These are phyloP conservation scores for Himalopsyche phryganea DNA, from an alignment of 1,140 invertebrate genomes.

Conservation along the genomic window DNA sequence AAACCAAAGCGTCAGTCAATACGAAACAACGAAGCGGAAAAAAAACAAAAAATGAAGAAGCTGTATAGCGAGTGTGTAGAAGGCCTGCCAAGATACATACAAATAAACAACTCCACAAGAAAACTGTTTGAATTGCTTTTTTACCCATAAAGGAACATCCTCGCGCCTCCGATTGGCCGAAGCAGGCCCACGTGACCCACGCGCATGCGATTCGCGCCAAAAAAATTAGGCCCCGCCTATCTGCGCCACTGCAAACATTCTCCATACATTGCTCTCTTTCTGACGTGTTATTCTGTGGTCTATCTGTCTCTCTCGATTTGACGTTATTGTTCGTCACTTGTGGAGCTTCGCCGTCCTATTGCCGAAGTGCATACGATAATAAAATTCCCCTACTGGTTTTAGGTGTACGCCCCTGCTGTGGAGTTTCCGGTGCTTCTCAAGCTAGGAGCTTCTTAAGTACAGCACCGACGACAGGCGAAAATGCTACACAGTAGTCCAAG, in stretches of 20 bases:
- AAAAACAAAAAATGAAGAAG: conserved; percentile 9
- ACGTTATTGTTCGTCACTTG: conserved; percentile 9
- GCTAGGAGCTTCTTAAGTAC: too few relatives aligned
- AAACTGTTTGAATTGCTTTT: conserved; percentile 12
- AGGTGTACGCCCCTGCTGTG: conserved; percentile 8
- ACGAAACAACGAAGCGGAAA: neutral
- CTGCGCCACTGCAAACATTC: conserved; percentile 5
- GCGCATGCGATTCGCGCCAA: conserved; percentile 9
- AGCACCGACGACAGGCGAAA: too few relatives aligned
- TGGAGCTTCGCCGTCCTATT: conserved; percentile 15
- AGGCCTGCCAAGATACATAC: conserved; percentile 1
- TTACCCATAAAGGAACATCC: conserved; percentile 3
- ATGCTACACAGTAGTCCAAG: too few relatives aligned
- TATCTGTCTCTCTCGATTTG: conserved; percentile 10
- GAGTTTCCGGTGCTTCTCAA: too few relatives aligned
- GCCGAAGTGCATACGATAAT: conserved; percentile 17
- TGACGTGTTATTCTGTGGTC: neutral
- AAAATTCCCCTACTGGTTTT: conserved; percentile 11
- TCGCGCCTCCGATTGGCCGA: conserved; percentile 10
- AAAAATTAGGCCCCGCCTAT: conserved; percentile 9
- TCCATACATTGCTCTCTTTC: neutral
- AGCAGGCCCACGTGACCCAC: conserved; percentile 15
- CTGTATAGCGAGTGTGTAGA: neutral
- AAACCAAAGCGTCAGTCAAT: too few relatives aligned
- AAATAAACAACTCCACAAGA: conserved; percentile 11